Evolutionary conservation across 53 echinoderm and acorn worm genomes (phyloP).

Genomic region (Crossaster papposus): DNA sequence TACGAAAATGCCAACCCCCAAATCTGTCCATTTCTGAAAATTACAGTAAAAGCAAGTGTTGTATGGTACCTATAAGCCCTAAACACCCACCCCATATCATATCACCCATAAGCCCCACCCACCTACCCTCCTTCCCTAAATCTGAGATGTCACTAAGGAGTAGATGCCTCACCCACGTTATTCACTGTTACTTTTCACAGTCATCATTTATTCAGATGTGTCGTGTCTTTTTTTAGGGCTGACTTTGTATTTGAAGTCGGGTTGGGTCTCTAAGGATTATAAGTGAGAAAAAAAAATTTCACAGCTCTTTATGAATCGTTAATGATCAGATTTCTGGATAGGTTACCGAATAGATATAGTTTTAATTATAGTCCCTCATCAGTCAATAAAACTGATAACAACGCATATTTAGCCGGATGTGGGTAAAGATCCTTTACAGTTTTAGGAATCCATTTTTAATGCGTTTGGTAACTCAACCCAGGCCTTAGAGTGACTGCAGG

Average conservation of each 20-base stretch:
- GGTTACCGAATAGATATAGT: neutral
- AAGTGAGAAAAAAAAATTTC: neutral
- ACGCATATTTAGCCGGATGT: too few relatives aligned
- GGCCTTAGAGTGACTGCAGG: neutral
- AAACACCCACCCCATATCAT: neutral
- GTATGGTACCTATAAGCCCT: too few relatives aligned
- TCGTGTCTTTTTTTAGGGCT: neutral
- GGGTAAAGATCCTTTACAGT: neutral
- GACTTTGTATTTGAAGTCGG: neutral
- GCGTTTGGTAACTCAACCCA: neutral
- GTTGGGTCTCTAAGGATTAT: neutral
- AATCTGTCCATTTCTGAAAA: too few relatives aligned
- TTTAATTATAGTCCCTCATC: neutral
- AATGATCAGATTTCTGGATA: neutral
- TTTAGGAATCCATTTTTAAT: slow-evolving; percentile 3
- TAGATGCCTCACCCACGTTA: neutral
- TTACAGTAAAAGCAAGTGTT: too few relatives aligned
- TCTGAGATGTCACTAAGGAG: neutral
- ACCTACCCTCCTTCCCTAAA: neutral
- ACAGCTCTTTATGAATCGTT: neutral
- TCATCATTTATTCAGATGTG: neutral
- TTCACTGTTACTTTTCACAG: neutral
- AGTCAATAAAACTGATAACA: neutral
- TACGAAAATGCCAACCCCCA: too few relatives aligned
- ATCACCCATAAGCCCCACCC: neutral